Percentiles rank a stretch among this genome's conserved stretches.
phyloP scores from a whole-genome alignment of 2,797 vertebrate species.

The Gorsachius magnificus region DNA sequence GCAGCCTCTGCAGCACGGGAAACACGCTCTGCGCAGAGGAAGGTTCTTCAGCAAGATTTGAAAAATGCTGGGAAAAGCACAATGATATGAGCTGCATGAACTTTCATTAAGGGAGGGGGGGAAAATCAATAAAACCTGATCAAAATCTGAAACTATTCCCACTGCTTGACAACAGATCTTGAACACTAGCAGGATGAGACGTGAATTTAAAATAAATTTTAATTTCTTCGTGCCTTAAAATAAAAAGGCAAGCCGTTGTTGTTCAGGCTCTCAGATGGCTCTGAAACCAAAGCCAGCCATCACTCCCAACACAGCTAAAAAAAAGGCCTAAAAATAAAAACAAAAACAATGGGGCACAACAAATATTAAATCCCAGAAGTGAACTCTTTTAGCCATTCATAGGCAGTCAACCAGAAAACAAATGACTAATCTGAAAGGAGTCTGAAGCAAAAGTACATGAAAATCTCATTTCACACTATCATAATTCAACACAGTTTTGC shows the following conservation, averaged over 20 bases:
- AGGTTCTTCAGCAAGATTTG: background rate
- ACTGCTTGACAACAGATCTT: background rate
- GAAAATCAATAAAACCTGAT: accelerated
- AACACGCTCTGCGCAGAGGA: accelerated
- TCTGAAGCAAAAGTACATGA: background rate
- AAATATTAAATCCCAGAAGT: background rate
- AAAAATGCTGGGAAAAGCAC: background rate
- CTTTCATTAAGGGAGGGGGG: too few species aligned
- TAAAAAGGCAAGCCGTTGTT: background rate
- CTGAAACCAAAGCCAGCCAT: background rate
- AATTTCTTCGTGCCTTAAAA: background rate
- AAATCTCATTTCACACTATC: background rate
- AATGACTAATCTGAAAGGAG: background rate
- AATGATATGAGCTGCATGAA: accelerated
- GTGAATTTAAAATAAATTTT: background rate
- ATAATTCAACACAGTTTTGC: background rate
- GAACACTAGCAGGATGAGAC: accelerated
- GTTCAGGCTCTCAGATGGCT: background rate
- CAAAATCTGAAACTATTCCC: background rate
- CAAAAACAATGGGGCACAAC: background rate
- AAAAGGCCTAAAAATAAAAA: background rate
- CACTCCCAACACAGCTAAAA: background rate
- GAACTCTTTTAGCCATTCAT: background rate
- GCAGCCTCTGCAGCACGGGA: background rate
- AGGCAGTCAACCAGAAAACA: background rate